Evolutionary conservation across 2,113 vertebrate genomes (phyloP).

Genomic region (Anoura caudifer): DNA sequence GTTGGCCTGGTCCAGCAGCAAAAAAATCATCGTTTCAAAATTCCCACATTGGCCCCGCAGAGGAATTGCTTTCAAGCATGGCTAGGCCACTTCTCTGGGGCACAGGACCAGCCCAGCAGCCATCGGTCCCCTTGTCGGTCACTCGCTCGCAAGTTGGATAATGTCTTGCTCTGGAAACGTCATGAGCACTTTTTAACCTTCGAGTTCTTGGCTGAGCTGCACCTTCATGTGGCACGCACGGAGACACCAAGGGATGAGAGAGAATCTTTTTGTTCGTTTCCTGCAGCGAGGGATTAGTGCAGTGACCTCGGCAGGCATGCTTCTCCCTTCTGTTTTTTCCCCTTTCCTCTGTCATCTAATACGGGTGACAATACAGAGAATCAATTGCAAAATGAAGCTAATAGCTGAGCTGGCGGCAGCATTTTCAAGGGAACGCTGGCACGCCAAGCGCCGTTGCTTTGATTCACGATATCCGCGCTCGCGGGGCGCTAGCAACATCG

Average conservation of each 20-base stretch:
- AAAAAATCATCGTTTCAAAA: background rate
- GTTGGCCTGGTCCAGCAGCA: background rate
- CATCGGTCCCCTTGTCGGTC: background rate
- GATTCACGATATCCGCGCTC: background rate
- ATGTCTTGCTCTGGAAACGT: conserved; percentile 46
- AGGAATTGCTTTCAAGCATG: background rate
- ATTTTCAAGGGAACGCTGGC: background rate
- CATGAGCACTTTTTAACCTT: conserved; percentile 29
- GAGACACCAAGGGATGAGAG: conserved; percentile 46
- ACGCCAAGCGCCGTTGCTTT: background rate
- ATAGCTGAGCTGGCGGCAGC: background rate
- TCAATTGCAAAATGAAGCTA: conserved; percentile 35
- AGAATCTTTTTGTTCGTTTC: conserved; percentile 36
- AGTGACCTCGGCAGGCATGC: conserved; percentile 34
- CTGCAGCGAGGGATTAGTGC: background rate
- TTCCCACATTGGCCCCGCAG: background rate
- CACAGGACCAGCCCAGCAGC: background rate
- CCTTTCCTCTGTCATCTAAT: conserved; percentile 23
- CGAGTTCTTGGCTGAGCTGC: conserved; percentile 14
- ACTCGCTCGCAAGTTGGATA: conserved; percentile 33
- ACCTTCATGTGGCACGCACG: conserved; percentile 24
- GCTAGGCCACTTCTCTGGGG: background rate
- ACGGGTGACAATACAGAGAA: conserved; percentile 28
- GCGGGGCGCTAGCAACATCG: background rate
- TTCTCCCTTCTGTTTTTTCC: conserved; percentile 24